Evolutionary conservation across 2,888 invertebrate genomes (phyloP), one percentile per base, ranked within the genome.

Genomic region (Leptura quadrifasciata): DNA sequence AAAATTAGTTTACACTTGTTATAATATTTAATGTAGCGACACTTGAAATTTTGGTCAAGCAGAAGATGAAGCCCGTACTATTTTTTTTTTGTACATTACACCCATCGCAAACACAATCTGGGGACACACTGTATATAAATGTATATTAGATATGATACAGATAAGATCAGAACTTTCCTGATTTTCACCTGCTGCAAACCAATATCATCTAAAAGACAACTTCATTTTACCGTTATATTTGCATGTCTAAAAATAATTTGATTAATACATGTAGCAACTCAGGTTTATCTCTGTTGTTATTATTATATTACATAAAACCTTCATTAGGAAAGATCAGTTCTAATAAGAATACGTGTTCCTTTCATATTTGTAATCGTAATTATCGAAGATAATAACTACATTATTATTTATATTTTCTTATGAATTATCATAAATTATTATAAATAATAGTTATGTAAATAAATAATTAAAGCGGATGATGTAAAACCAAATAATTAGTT

Each of bases 361-460:
- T 39, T 70, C 70, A 60, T 47, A 58, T 70, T 52, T 70, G 27
- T 18, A 70, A 39, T 60, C 21, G 47, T 60, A 58, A 31, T 74
- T 69, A 69, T 63, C n/a, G 15, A 57, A 17, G 63, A 65, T 60
- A 60, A 74, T 76, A 70, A 69, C 54, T 76, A 18, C 61, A 65
- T 76, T 70, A 76, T 76, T 76, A 76, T 76, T 31, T 52, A 58
- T 18, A 24, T 31, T 31, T 57, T 61, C 69, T 73, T 73, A 61
- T 70, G 39, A 63, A 63, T 55, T 35, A 39, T n/a, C 27, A 64
- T 39, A 15, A 10, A 39, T 39, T 39, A 15, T 39, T 39, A 57
- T 64, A 24, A 58, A 64, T 57, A 72, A 68, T 60, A 27, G 47
- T 78, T 79, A 79, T 72, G 72, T 79, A 79, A 79, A 79, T 77